Percentiles rank a stretch among this genome's conserved stretches.
Evolutionary conservation across 2,888 invertebrate genomes (phyloP).

Genomic region (Palloptera scutellata): DNA sequence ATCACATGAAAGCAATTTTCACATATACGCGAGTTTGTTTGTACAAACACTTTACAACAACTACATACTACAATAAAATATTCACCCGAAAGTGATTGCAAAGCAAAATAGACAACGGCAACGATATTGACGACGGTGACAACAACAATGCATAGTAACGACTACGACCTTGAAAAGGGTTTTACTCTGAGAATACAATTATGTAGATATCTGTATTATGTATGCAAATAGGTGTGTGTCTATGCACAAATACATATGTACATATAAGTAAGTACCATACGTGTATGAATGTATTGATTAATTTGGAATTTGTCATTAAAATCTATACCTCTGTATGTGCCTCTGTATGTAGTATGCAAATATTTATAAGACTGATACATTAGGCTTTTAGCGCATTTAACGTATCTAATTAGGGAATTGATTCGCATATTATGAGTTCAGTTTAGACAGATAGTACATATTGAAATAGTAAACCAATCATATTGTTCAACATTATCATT

Average conservation of each 20-base stretch:
- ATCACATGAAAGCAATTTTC: neutral
- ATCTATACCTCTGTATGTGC: no score
- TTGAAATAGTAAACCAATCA: no score
- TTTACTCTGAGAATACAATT: slow-evolving; percentile 5
- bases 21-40: neutral
- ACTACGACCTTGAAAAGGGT: slow-evolving; percentile 24
- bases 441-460: no score
- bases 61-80: neutral
- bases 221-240: slow-evolving; percentile 5
- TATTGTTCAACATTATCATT: no score
- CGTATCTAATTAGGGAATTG: no score
- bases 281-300: neutral
- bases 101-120: neutral
- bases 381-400: no score
- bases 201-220: slow-evolving; percentile 1
- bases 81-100: slow-evolving; percentile 1
- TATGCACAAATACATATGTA: neutral
- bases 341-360: no score
- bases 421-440: no score
- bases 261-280: neutral
- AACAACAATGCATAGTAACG: no score
- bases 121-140: slow-evolving; percentile 8
- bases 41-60: neutral
- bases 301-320: no score
- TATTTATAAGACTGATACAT: no score